These are phyloP conservation scores for Augiades crinisus DNA, from an alignment of 2,888 invertebrate species.

Conservation along the genomic window DNA sequence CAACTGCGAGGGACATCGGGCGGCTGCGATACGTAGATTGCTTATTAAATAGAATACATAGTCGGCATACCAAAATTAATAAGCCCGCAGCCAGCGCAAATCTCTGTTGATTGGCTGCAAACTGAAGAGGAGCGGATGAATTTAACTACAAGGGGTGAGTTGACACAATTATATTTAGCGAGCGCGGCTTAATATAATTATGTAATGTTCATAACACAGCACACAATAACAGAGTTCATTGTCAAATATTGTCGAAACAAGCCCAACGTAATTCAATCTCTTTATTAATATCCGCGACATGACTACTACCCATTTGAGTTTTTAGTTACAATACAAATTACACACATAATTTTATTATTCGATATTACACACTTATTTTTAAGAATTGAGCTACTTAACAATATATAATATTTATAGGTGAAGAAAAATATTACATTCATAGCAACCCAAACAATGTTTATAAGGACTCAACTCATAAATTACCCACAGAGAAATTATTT, in stretches of 20 bases:
- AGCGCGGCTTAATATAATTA: slow-evolving; percentile 5
- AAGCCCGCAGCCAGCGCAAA: slow-evolving; percentile 65
- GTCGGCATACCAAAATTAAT: slow-evolving; percentile 74
- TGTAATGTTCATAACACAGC: slow-evolving; percentile 8
- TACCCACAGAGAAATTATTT: no score
- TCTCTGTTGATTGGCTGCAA: slow-evolving; percentile 68
- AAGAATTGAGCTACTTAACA: not conserved
- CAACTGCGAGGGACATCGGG: no score
- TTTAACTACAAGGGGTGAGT: slow-evolving; percentile 77
- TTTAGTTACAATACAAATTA: not conserved
- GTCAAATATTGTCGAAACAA: slow-evolving; percentile 2
- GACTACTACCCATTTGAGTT: slow-evolving; percentile 23
- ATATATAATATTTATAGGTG: no score
- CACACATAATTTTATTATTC: no score
- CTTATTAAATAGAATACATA: no score
- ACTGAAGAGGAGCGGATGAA: slow-evolving; percentile 76
- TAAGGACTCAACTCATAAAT: no score
- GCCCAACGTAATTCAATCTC: slow-evolving; percentile 4
- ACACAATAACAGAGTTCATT: slow-evolving; percentile 2
- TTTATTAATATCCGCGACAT: not conserved
- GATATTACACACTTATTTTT: no score
- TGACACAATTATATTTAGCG: slow-evolving; percentile 18
- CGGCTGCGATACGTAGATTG: no score
- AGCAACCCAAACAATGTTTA: no score
- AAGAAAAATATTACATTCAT: no score